phyloP scores from a whole-genome alignment of 2,888 invertebrate genomes.

The Melanostoma mellinum region DNA sequence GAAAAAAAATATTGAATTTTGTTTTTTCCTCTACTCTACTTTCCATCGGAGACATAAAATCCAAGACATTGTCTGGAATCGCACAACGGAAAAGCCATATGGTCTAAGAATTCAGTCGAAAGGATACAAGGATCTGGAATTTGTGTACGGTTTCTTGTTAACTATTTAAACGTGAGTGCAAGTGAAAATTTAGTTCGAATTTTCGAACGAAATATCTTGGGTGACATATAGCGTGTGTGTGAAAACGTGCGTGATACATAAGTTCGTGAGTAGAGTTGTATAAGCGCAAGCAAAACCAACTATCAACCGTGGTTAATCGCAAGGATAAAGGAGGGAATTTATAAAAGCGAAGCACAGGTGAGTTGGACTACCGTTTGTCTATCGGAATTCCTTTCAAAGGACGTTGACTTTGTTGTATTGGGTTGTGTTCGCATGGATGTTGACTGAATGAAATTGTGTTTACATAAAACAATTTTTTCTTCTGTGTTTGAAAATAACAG shows the following conservation, averaged over 20 bases:
- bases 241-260: constrained; percentile 27
- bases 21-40: constrained; percentile 17
- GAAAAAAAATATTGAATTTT: constrained; percentile 30
- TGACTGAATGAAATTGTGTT: constrained; percentile 45
- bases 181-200: constrained; percentile 38
- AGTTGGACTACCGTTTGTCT: constrained; percentile 19
- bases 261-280: constrained; percentile 33
- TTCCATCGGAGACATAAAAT: constrained; percentile 18
- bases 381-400: constrained; percentile 52
- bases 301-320: constrained; percentile 47
- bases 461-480: constrained; percentile 13
- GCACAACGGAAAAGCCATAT: constrained; percentile 52
- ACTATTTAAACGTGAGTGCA: constrained; percentile 21
- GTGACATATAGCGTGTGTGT: constrained; percentile 22
- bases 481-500: constrained; percentile 17
- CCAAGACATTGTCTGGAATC: constrained; percentile 13
- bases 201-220: constrained; percentile 32
- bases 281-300: constrained; percentile 1
- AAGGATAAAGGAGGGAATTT: constrained; percentile 57
- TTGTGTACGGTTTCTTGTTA: neutral
- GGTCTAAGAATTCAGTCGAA: constrained; percentile 42
- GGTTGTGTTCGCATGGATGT: constrained; percentile 24
- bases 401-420: constrained; percentile 34
- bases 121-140: constrained; percentile 46
- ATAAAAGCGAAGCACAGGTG: constrained; percentile 36